A percentile compares a stretch with the other conserved stretches of the same genome.
Evolutionary conservation across 2,888 invertebrate species (phyloP).

Genomic region (Sarcophaga subvicina): DNA sequence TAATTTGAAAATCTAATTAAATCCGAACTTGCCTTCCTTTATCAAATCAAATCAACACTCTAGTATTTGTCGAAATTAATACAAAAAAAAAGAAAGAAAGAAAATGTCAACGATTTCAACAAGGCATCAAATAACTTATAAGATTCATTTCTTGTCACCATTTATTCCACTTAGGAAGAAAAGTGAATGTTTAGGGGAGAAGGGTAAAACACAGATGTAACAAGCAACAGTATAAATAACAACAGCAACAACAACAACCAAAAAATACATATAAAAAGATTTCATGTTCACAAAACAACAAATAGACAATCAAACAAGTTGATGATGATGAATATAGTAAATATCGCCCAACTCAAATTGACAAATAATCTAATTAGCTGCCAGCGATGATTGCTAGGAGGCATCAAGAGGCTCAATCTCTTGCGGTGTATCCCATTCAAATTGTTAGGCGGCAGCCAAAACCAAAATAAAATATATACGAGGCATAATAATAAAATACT

Average conservation of each 20-base stretch:
- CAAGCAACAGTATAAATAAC: constrained; percentile 48
- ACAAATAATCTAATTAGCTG: constrained; percentile 80
- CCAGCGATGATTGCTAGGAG: constrained; percentile 78
- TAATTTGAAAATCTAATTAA: constrained; percentile 71
- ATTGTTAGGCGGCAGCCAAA: neutral
- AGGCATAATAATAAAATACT: constrained; percentile 12
- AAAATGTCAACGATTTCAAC: constrained; percentile 69
- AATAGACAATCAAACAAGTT: constrained; percentile 54
- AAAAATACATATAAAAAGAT: constrained; percentile 60
- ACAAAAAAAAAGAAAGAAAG: constrained; percentile 55
- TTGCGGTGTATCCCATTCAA: constrained; percentile 3
- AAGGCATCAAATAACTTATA: constrained; percentile 67
- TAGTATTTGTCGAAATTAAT: constrained; percentile 69
- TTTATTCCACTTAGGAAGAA: neutral
- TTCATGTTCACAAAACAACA: constrained; percentile 26
- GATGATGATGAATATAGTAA: constrained; percentile 51
- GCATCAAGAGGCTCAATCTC: constrained; percentile 73
- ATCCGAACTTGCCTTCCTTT: constrained; percentile 55
- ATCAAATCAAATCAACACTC: constrained; percentile 64
- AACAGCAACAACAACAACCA: constrained; percentile 33
- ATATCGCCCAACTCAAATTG: constrained; percentile 71
- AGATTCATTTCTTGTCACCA: neutral
- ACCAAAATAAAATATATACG: constrained; percentile 27
- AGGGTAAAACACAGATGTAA: constrained; percentile 48
- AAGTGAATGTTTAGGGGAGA: neutral